phyloP scores from a whole-genome alignment of 2,888 invertebrate genomes.

The Clistopyga incitator region DNA sequence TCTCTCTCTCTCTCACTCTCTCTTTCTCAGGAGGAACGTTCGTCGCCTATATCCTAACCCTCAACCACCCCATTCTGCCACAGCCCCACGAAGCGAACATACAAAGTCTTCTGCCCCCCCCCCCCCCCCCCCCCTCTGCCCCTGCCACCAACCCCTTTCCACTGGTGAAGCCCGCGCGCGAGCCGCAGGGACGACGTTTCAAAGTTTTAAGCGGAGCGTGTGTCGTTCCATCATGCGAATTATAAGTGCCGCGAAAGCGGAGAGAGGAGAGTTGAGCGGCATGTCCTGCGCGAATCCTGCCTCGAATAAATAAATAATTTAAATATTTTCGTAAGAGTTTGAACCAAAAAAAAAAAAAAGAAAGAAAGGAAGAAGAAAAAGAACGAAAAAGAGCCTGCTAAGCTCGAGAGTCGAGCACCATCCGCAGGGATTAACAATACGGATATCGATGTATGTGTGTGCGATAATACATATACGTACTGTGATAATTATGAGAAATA shows the following conservation, averaged over 20 bases:
- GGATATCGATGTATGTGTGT: too few species aligned
- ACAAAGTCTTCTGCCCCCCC: conserved; percentile 31
- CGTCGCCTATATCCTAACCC: conserved; percentile 44
- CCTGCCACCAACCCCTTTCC: conserved; percentile 21
- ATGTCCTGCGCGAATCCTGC: conserved; percentile 32
- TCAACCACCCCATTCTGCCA: conserved; percentile 48
- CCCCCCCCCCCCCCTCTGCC: conserved; percentile 25
- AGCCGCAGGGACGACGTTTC: conserved; percentile 69
- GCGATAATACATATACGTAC: too few species aligned
- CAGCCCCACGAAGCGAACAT: conserved; percentile 47
- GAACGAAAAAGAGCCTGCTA: background rate
- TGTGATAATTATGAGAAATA: background rate
- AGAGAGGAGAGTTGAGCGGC: conserved; percentile 22
- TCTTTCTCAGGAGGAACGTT: conserved; percentile 56
- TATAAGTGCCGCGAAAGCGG: conserved; percentile 72
- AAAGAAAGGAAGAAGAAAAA: background rate
- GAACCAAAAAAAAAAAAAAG: conserved; percentile 31
- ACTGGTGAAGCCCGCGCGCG: conserved; percentile 13
- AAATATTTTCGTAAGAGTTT: conserved; percentile 52
- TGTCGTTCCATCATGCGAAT: conserved; percentile 79
- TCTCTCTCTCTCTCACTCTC: background rate
- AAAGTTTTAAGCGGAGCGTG: conserved; percentile 80
- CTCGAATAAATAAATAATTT: conserved; percentile 65
- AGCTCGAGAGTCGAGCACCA: conserved; percentile 23
- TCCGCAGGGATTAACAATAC: background rate